These are phyloP conservation scores for Semotilus atromaculatus DNA, from an alignment of 2,797 vertebrate species.

Conservation along the genomic window DNA sequence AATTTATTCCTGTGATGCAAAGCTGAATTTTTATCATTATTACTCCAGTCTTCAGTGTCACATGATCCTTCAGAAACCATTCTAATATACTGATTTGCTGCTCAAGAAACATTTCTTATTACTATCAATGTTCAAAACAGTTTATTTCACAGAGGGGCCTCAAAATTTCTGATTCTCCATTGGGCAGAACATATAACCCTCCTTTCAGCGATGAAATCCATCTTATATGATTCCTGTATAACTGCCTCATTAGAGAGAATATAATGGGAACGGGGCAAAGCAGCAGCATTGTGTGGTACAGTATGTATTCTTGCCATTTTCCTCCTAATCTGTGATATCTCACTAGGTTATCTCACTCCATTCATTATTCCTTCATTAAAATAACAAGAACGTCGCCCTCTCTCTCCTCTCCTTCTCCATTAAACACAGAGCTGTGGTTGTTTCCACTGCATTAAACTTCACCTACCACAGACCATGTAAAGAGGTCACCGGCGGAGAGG, in stretches of 20 bases:
- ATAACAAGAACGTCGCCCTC: constrained; percentile 2
- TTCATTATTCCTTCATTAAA: constrained; percentile 58
- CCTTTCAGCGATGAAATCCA: not conserved
- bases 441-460: constrained; percentile 34
- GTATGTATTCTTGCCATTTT: not conserved
- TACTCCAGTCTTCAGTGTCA: not conserved
- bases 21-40: not conserved
- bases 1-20: not conserved
- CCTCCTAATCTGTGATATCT: constrained; percentile 39
- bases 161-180: not conserved
- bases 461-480: constrained; percentile 21
- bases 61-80: not conserved
- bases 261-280: not conserved
- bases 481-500: not conserved
- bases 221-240: not conserved
- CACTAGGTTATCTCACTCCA: constrained; percentile 50
- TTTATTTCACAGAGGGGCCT: not conserved
- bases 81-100: not conserved
- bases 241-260: not conserved
- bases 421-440: constrained; percentile 30
- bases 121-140: not conserved
- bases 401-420: constrained; percentile 22
- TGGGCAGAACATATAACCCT: not conserved
- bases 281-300: not conserved
- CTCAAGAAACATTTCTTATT: not conserved